Percentiles rank a stretch among this genome's conserved stretches.
Conservation (phyloP, 2,888 invertebrate species). For the Heliconius erato region DNA sequence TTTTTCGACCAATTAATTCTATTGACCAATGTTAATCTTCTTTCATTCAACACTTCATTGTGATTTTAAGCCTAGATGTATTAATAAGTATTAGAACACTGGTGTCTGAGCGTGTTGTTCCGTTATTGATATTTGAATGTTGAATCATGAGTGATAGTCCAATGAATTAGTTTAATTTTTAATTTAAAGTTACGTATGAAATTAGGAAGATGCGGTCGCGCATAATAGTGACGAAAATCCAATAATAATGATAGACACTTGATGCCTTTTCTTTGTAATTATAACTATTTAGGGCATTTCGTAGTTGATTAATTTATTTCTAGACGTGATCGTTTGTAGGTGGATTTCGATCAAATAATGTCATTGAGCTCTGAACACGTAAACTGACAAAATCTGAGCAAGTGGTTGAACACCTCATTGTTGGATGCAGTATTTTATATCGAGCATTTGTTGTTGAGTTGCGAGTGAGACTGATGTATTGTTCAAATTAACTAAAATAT, state of each 20-base stretch:
- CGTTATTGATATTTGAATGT: conserved; percentile 74
- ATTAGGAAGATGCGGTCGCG: conserved; percentile 85
- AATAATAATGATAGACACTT: conserved; percentile 82
- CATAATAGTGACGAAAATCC: conserved; percentile 86
- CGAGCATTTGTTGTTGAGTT: conserved; percentile 75
- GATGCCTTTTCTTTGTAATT: conserved; percentile 84
- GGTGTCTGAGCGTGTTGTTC: conserved; percentile 73
- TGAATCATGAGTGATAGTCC: conserved; percentile 83
- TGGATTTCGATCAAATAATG: conserved; percentile 82
- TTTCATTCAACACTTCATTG: conserved; percentile 80
- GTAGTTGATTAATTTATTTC: conserved; percentile 82
- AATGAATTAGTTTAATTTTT: conserved; percentile 83
- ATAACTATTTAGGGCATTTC: conserved; percentile 84
- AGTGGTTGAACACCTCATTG: conserved; percentile 68
- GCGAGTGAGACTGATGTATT: conserved; percentile 83
- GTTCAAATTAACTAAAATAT: conserved; percentile 74
- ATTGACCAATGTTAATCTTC: conserved; percentile 77
- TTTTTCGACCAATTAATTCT: conserved; percentile 82
- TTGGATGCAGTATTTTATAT: conserved; percentile 83
- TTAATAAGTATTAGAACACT: conserved; percentile 85
- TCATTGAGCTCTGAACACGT: conserved; percentile 67
- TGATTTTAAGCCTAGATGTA: conserved; percentile 84
- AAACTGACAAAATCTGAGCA: conserved; percentile 63
- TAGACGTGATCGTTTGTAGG: conserved; percentile 79
- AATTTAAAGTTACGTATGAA: conserved; percentile 83